These are phyloP conservation scores for Fukomys damarensis DNA, from an alignment of 2,113 vertebrate genomes.

Conservation along the genomic window DNA sequence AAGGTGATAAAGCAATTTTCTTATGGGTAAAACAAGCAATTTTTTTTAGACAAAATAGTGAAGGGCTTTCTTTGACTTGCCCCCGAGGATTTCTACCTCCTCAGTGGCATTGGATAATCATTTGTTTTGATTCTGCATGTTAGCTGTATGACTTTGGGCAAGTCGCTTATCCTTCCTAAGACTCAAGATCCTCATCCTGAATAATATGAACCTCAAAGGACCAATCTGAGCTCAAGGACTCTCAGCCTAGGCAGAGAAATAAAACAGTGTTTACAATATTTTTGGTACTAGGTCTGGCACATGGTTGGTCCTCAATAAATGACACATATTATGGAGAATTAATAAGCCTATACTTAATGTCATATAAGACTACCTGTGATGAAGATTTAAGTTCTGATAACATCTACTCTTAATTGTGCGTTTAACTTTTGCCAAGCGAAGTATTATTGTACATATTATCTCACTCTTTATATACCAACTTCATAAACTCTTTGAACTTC, in stretches of 20 bases:
- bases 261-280: slow-evolving; percentile 16
- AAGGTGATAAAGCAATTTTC: not conserved
- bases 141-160: not conserved
- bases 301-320: not conserved
- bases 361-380: not conserved
- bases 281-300: not conserved
- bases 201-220: not conserved
- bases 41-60: not conserved
- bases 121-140: not conserved
- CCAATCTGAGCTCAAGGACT: not conserved
- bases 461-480: not conserved
- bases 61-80: not conserved
- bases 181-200: not conserved
- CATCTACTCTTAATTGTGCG: not conserved
- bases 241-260: not conserved
- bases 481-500: slow-evolving; percentile 5
- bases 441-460: not conserved
- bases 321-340: not conserved
- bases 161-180: slow-evolving; percentile 11
- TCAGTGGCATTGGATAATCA: not conserved
- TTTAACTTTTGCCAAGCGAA: not conserved
- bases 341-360: not conserved
- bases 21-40: not conserved
- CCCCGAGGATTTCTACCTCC: not conserved
- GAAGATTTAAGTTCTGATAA: not conserved